phyloP scores from a whole-genome alignment of 2,888 invertebrate species.

The Agrenia bidenticulata region DNA sequence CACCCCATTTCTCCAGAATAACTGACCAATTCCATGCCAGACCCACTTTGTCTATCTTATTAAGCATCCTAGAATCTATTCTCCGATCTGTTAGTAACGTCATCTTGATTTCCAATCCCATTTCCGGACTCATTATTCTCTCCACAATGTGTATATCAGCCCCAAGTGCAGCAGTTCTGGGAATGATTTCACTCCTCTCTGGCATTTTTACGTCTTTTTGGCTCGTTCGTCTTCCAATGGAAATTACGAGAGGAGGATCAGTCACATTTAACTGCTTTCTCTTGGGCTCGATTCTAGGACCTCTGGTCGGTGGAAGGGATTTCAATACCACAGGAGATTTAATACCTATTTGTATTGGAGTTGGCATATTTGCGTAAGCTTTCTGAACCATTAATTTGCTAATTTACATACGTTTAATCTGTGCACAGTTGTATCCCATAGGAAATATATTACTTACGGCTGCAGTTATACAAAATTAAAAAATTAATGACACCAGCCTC shows the following conservation, averaged over 20 bases:
- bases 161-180: constrained; percentile 31
- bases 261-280: constrained; percentile 42
- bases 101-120: constrained; percentile 33
- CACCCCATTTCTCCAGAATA: constrained; percentile 11
- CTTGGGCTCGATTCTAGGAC: constrained; percentile 32
- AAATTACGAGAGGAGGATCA: constrained; percentile 27
- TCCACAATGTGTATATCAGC: constrained; percentile 33
- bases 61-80: neutral
- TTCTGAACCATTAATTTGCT: too few relatives aligned
- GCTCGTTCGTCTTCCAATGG: constrained; percentile 30
- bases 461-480: too few relatives aligned
- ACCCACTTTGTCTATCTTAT: too few relatives aligned
- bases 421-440: too few relatives aligned
- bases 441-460: too few relatives aligned
- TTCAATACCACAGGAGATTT: constrained; percentile 10
- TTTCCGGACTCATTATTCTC: constrained; percentile 38
- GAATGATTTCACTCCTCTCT: constrained; percentile 22
- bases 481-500: too few relatives aligned
- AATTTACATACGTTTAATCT: too few relatives aligned
- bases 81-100: constrained; percentile 36
- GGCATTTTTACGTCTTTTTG: constrained; percentile 36
- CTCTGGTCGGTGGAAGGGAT: neutral
- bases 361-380: constrained; percentile 36
- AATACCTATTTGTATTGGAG: constrained; percentile 18
- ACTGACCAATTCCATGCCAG: neutral